These are phyloP conservation scores for Lycophotia porphyrea DNA, from an alignment of 2,888 invertebrate species.

Conservation along the genomic window DNA sequence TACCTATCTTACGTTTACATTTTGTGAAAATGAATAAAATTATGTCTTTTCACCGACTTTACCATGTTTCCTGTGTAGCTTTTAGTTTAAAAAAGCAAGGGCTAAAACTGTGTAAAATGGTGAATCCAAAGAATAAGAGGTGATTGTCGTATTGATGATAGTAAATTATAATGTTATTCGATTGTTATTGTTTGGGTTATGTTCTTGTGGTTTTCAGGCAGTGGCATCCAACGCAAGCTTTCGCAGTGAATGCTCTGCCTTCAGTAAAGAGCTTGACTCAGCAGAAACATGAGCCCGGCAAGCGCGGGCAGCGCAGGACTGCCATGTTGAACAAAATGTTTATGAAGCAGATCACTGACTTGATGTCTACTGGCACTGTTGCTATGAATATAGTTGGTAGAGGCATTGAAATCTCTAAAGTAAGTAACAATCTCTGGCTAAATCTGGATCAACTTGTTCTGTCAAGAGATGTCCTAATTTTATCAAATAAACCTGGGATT, in stretches of 20 bases:
- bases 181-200: slow-evolving; percentile 53
- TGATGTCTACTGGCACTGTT: slow-evolving; percentile 93
- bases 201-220: slow-evolving; percentile 75
- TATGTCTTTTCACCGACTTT: slow-evolving; percentile 77
- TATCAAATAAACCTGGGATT: background rate
- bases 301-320: slow-evolving; percentile 90
- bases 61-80: slow-evolving; percentile 76
- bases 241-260: slow-evolving; percentile 75
- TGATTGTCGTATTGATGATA: slow-evolving; percentile 53
- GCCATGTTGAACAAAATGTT: slow-evolving; percentile 94
- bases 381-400: slow-evolving; percentile 91
- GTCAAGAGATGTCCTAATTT: background rate
- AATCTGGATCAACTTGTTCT: background rate
- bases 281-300: slow-evolving; percentile 87
- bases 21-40: slow-evolving; percentile 60
- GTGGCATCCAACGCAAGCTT: slow-evolving; percentile 76
- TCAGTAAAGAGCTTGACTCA: slow-evolving; percentile 83
- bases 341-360: slow-evolving; percentile 94
- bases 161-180: slow-evolving; percentile 1
- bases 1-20: slow-evolving; percentile 16
- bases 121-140: slow-evolving; percentile 84
- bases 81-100: slow-evolving; percentile 82
- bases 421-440: slow-evolving; percentile 68
- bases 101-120: slow-evolving; percentile 83
- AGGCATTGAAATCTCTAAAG: slow-evolving; percentile 93